phyloP scores from a whole-genome alignment of 1,140 invertebrate genomes.

The Gryllus bimaculatus region DNA sequence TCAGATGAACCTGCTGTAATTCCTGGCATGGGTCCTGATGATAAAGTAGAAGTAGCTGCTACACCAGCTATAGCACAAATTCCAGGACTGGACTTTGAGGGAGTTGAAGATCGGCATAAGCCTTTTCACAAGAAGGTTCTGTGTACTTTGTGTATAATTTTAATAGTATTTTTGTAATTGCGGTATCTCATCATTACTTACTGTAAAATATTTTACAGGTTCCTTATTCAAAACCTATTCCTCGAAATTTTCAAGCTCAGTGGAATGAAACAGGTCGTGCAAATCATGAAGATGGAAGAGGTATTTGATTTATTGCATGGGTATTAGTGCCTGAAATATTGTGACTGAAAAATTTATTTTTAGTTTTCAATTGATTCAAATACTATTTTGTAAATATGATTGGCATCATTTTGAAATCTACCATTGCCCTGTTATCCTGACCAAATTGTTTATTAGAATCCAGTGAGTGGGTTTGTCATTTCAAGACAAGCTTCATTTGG shows the following conservation, averaged over 20 bases:
- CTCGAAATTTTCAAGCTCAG: constrained; percentile 88
- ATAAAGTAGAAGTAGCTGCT: constrained; percentile 60
- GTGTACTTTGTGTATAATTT: background rate
- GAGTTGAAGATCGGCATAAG: constrained; percentile 57
- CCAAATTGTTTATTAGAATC: too few species aligned
- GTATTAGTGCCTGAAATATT: too few species aligned
- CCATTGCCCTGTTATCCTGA: too few species aligned
- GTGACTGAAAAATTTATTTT: too few species aligned
- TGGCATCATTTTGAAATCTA: too few species aligned
- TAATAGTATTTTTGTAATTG: too few species aligned
- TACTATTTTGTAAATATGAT: too few species aligned
- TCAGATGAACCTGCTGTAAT: constrained; percentile 50
- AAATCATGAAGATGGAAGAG: constrained; percentile 25
- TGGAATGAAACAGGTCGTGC: constrained; percentile 73
- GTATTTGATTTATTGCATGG: background rate
- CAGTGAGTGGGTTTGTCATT: too few species aligned
- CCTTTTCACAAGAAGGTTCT: constrained; percentile 57
- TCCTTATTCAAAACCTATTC: constrained; percentile 91
- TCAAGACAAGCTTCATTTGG: too few species aligned
- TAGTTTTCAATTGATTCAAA: too few species aligned
- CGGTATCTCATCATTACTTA: background rate
- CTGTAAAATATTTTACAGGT: constrained; percentile 31
- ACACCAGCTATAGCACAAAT: constrained; percentile 45
- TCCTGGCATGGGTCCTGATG: constrained; percentile 92
- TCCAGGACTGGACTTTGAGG: constrained; percentile 78